A percentile compares a stretch with the other conserved stretches of the same genome.
Evolutionary conservation across 2,888 invertebrate genomes (phyloP).

Genomic region (Sinelater perroti): DNA sequence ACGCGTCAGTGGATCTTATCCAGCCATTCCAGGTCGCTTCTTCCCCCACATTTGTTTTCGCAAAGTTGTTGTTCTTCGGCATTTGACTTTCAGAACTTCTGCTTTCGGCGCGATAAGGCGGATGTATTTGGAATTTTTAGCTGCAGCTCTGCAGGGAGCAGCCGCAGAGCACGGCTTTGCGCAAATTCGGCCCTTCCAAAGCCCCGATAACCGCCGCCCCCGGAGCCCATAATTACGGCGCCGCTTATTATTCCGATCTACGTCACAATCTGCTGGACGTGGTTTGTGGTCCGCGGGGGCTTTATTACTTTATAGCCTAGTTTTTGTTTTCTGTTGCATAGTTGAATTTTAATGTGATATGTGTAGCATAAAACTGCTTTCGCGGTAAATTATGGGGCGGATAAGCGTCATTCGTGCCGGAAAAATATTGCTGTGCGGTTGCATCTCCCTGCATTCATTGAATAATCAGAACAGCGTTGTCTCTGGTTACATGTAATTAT

Average conservation of each 20-base stretch:
- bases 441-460: too few relatives aligned
- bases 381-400: constrained; percentile 12
- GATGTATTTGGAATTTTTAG: constrained; percentile 32
- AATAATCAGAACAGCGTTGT: too few relatives aligned
- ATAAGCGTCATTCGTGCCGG: constrained; percentile 9
- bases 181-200: neutral
- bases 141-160: neutral
- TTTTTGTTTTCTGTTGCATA: constrained; percentile 15
- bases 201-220: constrained; percentile 7
- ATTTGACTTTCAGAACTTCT: constrained; percentile 38
- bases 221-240: constrained; percentile 23
- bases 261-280: constrained; percentile 30
- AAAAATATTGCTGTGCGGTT: neutral
- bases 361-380: constrained; percentile 10
- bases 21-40: constrained; percentile 37
- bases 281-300: constrained; percentile 10
- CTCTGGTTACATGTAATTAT: constrained; percentile 11
- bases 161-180: neutral
- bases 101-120: constrained; percentile 29
- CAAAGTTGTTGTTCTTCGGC: constrained; percentile 34
- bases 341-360: constrained; percentile 16
- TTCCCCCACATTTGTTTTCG: constrained; percentile 31
- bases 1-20: constrained; percentile 37
- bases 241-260: constrained; percentile 22
- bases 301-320: constrained; percentile 25